phyloP scores from a whole-genome alignment of 2,888 invertebrate species.

The Drosophila leonis region DNA sequence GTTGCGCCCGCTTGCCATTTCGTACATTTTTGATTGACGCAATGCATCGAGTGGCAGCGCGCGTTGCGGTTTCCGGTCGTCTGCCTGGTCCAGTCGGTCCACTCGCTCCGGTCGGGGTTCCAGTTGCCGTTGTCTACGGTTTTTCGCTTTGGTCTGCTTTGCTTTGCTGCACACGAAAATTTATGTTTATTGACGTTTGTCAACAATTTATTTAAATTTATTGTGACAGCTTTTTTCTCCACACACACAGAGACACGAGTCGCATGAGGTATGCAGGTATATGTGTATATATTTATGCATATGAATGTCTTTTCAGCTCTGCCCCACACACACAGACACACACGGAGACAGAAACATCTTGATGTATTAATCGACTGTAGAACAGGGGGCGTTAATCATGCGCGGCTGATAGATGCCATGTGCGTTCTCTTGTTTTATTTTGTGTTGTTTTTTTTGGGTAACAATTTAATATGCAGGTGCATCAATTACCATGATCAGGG shows the following conservation, averaged over 20 bases:
- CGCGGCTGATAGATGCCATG: slow-evolving; percentile 69
- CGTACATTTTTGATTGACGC: slow-evolving; percentile 75
- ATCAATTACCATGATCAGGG: slow-evolving; percentile 60
- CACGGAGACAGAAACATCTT: slow-evolving; percentile 45
- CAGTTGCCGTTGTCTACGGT: slow-evolving; percentile 19
- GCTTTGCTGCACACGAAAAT: slow-evolving; percentile 77
- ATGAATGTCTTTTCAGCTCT: slow-evolving; percentile 14
- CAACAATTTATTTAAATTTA: slow-evolving; percentile 82
- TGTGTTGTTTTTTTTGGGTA: slow-evolving; percentile 16
- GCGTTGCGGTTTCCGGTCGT: slow-evolving; percentile 75
- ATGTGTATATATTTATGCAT: slow-evolving; percentile 12
- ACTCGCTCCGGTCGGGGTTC: slow-evolving; percentile 5
- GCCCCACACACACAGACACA: slow-evolving; percentile 11
- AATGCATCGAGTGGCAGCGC: slow-evolving; percentile 52
- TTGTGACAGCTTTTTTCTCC: slow-evolving; percentile 71
- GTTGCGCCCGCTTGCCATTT: slow-evolving; percentile 33
- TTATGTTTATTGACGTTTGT: slow-evolving; percentile 82
- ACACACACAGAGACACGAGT: slow-evolving; percentile 6
- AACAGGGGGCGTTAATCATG: slow-evolving; percentile 64
- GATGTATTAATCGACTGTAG: slow-evolving; percentile 67
- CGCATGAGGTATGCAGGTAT: slow-evolving; percentile 29
- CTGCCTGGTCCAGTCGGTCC: slow-evolving; percentile 32
- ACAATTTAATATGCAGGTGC: slow-evolving; percentile 68
- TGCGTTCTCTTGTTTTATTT: slow-evolving; percentile 20
- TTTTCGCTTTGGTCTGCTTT: slow-evolving; percentile 41